Evolutionary conservation across 2,888 invertebrate species (phyloP), one percentile per base, ranked within the genome.

Genomic region (Pyrochroa serraticornis): DNA sequence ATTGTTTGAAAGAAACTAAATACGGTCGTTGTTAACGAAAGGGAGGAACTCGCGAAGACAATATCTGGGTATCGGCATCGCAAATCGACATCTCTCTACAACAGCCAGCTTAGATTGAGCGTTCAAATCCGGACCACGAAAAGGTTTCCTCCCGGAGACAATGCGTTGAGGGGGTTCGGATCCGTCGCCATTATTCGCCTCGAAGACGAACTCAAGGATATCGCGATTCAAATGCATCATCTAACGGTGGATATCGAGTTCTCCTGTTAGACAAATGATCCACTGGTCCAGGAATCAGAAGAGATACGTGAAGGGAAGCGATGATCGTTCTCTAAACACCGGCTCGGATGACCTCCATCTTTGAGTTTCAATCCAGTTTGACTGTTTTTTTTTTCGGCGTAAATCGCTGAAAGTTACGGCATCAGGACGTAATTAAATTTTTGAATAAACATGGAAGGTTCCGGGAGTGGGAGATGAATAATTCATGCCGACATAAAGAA

Each of bases 51-150:
- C 38, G 9, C 43, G 55, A 37, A 55, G 47, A 55, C 55, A 49
- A 55, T 55, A 55, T 44, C 48, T 12, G 31, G 45, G 41, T 57
- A 56, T 56, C 45, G 43, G 49, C 55, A 49, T 49, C 55, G 31
- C 49, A 45, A 45, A 58, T 58, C 58, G 58, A 58, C 57, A 51
- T 41, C 51, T 51, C 58, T 44, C 49, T 56, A 49, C 38, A 42
- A 49, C 49, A 56, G 14, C 49, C 49, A 44, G 55, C 49, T 56
- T 48, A 42, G 50, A 58, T 47, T 50, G 44, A 51, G 50, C 50
- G 42, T 47, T 54, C 31, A 48, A 54, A 54, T 54, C 54, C 54
- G 54, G 48, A 47, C 52, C 52, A 34, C 46, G 42, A 52, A 52
- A 52, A 51, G 43, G 58, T 32, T 52, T 41, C 51, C 57, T 45